phyloP scores from a whole-genome alignment of 2,888 invertebrate genomes.

The Apamea sordens region DNA sequence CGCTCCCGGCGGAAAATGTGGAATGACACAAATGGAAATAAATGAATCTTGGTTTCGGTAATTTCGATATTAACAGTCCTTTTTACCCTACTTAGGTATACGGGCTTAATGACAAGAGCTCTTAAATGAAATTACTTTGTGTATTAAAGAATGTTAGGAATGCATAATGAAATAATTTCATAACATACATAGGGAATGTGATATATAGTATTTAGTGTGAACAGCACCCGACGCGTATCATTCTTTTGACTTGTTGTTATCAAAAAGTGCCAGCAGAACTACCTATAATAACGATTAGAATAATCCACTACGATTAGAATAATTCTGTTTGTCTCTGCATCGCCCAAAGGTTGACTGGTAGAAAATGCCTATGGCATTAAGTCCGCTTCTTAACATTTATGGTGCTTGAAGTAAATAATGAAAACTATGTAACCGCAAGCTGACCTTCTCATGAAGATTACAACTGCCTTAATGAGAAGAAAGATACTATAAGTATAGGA shows the following conservation, averaged over 20 bases:
- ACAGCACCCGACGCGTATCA: too few relatives aligned
- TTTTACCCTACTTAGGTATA: conserved; percentile 25
- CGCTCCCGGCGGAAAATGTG: conserved; percentile 67
- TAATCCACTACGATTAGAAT: too few relatives aligned
- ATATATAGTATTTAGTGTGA: neutral
- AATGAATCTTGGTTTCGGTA: conserved; percentile 72
- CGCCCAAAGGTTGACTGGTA: too few relatives aligned
- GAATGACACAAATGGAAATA: conserved; percentile 77
- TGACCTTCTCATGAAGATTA: neutral
- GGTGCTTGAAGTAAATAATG: too few relatives aligned
- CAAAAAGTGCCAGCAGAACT: neutral
- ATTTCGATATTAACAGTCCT: conserved; percentile 62
- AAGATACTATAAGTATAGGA: neutral
- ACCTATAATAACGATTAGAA: neutral
- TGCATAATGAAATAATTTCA: conserved; percentile 12
- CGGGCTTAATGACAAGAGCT: conserved; percentile 16
- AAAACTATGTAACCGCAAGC: neutral
- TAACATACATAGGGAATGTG: neutral
- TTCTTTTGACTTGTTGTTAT: neutral
- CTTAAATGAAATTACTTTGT: conserved; percentile 31
- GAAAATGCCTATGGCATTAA: too few relatives aligned
- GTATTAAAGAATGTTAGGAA: conserved; percentile 1
- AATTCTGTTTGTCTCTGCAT: too few relatives aligned
- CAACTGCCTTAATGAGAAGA: neutral
- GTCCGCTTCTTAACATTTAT: too few relatives aligned